Conservation (phyloP, 2,888 invertebrate species). For the Epinotia bilunana region DNA sequence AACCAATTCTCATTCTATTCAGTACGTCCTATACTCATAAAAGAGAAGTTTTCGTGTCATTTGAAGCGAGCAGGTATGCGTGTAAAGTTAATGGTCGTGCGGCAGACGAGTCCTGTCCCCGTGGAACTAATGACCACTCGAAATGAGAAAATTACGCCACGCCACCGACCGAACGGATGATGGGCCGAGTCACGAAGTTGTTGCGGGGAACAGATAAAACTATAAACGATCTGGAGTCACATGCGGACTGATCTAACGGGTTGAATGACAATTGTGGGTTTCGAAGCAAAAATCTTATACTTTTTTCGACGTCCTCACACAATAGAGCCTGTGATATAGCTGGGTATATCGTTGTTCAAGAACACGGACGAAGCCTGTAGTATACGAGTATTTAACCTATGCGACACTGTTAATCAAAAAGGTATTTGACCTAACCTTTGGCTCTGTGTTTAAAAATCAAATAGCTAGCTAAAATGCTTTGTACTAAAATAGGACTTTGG, state of each 20-base stretch:
- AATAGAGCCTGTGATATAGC: neutral
- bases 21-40: conserved; percentile 51
- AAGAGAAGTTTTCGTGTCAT: conserved; percentile 55
- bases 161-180: conserved; percentile 68
- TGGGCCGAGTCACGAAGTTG: conserved; percentile 75
- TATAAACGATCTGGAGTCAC: conserved; percentile 52
- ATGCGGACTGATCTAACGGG: conserved; percentile 19
- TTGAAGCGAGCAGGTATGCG: conserved; percentile 61
- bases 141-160: conserved; percentile 77
- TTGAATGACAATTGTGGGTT: conserved; percentile 17
- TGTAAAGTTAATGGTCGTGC: conserved; percentile 73
- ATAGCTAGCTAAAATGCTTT: too few relatives aligned
- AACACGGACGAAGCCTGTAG: neutral
- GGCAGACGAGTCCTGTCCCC: conserved; percentile 73
- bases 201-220: conserved; percentile 58
- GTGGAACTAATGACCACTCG: conserved; percentile 81
- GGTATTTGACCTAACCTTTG: neutral
- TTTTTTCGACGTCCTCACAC: neutral
- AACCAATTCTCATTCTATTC: conserved; percentile 33
- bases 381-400: neutral
- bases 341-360: neutral
- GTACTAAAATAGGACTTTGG: too few relatives aligned
- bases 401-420: neutral
- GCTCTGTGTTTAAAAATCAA: neutral
- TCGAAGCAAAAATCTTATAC: neutral